Evolutionary conservation across 2,797 vertebrate genomes (phyloP).

Genomic region (Vipera latastei): DNA sequence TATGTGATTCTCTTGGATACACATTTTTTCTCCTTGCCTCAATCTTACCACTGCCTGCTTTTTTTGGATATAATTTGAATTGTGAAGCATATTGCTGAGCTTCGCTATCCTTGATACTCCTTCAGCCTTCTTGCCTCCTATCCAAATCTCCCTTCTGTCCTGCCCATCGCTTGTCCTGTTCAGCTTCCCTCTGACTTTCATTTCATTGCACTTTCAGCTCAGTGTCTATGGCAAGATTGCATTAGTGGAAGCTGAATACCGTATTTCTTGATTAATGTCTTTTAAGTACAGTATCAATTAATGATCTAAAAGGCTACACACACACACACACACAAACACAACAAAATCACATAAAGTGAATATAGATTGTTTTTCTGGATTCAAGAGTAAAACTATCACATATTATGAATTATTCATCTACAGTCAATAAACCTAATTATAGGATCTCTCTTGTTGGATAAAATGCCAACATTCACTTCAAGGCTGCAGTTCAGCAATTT

Average conservation of each 20-base stretch:
- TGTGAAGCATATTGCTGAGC: background rate
- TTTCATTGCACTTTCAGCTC: background rate
- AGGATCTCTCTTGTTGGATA: background rate
- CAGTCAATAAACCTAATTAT: background rate
- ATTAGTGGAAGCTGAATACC: background rate
- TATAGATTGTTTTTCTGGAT: background rate
- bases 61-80: background rate
- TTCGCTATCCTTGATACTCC: background rate
- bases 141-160: background rate
- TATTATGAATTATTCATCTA: background rate
- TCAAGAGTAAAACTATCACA: background rate
- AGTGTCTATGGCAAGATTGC: background rate
- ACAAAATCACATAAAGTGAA: background rate
- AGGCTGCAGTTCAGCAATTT: background rate
- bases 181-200: background rate
- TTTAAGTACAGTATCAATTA: slow-evolving; percentile 4
- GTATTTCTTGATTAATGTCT: background rate
- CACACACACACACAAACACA: background rate
- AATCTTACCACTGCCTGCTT: background rate
- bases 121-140: background rate
- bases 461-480: background rate
- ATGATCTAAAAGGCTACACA: slow-evolving; percentile 15
- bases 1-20: background rate
- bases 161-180: background rate
- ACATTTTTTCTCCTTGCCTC: background rate